Conservation (phyloP, 1,140 invertebrate genomes). For the Diprion similis region DNA sequence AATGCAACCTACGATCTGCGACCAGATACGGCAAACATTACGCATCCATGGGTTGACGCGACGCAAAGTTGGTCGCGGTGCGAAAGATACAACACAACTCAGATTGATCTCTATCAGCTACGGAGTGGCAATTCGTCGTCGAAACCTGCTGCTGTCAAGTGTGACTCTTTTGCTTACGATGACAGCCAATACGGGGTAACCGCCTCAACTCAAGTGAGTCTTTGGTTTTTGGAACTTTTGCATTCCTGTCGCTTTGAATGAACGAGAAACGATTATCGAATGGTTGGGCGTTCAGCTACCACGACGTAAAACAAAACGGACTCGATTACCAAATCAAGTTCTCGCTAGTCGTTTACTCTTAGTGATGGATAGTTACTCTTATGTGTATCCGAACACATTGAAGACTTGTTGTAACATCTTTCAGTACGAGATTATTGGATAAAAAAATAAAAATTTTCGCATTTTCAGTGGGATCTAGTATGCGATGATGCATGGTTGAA, state of each 20-base stretch:
- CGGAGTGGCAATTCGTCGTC: slow-evolving; percentile 37
- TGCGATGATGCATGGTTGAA: slow-evolving; percentile 73
- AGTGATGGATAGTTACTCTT: no score
- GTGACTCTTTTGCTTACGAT: slow-evolving; percentile 69
- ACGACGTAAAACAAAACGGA: background rate
- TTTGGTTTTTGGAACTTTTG: background rate
- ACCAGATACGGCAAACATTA: no score
- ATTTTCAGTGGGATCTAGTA: slow-evolving; percentile 77
- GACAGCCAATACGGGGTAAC: slow-evolving; percentile 66
- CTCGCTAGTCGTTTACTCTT: no score
- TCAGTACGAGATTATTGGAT: background rate
- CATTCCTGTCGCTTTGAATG: background rate
- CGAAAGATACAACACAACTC: slow-evolving; percentile 45
- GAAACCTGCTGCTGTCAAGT: slow-evolving; percentile 42
- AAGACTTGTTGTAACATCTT: background rate
- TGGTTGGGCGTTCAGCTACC: slow-evolving; percentile 6
- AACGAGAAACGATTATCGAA: background rate
- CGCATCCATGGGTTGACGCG: slow-evolving; percentile 53
- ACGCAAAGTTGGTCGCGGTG: slow-evolving; percentile 62
- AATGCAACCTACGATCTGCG: no score
- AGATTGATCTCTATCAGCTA: slow-evolving; percentile 38
- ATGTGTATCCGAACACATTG: background rate
- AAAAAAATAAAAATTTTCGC: slow-evolving; percentile 16
- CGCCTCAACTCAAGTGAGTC: slow-evolving; percentile 69
- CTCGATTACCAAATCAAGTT: no score